A percentile compares a stretch with the other conserved stretches of the same genome.
Conservation (phyloP, 2,113 vertebrate species). For the Lutjanus erythropterus region DNA sequence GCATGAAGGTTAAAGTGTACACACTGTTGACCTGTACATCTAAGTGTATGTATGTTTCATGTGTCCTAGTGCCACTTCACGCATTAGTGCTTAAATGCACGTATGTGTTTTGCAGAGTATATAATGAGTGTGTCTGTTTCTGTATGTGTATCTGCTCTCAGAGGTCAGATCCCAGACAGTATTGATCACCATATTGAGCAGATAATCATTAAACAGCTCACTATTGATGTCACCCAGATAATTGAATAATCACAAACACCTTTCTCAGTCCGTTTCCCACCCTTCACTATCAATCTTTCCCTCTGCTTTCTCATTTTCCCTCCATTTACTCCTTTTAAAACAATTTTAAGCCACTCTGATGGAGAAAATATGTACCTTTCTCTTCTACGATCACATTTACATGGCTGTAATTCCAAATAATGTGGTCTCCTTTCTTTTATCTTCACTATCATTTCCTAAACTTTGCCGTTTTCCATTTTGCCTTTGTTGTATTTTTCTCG, state of each 20-base stretch:
- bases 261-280: background rate
- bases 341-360: background rate
- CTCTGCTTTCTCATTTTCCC: background rate
- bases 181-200: constrained; percentile 57
- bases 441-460: constrained; percentile 1
- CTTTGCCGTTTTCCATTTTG: constrained; percentile 1
- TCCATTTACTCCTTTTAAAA: background rate
- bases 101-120: background rate
- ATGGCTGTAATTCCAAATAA: background rate
- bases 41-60: background rate
- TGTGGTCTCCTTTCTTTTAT: constrained; percentile 8
- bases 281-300: background rate
- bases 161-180: constrained; percentile 53
- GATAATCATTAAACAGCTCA: constrained; percentile 60
- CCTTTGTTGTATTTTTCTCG: constrained; percentile 20
- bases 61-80: background rate
- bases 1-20: background rate
- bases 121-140: background rate
- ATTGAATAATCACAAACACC: constrained; percentile 36
- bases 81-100: background rate
- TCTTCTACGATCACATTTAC: background rate
- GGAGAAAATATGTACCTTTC: too few relatives aligned
- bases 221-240: constrained; percentile 47
- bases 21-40: background rate
- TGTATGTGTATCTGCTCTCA: background rate